Conservation (phyloP, 1,140 invertebrate species). For the Ostrea edulis region DNA sequence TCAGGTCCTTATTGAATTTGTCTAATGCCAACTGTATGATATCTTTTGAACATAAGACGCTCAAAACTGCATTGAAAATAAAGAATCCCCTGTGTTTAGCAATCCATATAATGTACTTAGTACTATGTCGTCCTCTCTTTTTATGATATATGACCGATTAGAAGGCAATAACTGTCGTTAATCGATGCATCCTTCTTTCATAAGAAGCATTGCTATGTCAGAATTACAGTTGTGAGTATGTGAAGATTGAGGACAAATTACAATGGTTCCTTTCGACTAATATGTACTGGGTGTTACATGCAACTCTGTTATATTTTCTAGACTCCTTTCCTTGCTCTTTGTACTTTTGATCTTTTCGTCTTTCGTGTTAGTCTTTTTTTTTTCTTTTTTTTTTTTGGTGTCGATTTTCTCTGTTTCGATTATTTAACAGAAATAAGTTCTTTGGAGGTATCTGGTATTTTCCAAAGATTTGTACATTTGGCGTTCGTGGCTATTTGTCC, state of each 20-base stretch:
- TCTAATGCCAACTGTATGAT: slow-evolving; percentile 14
- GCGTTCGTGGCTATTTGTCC: not conserved
- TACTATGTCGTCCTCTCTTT: not conserved
- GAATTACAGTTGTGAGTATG: not conserved
- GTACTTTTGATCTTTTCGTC: not conserved
- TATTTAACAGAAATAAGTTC: not conserved
- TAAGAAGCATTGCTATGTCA: not conserved
- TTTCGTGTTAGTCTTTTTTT: not conserved
- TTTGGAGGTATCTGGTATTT: slow-evolving; percentile 9
- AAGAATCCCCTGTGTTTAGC: not conserved
- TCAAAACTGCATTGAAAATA: not conserved
- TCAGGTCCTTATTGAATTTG: not conserved
- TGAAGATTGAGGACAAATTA: not conserved
- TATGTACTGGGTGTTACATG: not conserved
- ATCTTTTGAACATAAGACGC: not conserved
- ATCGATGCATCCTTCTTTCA: not conserved
- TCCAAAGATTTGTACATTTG: not conserved
- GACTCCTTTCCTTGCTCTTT: not conserved
- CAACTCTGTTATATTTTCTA: not conserved
- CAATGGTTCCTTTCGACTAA: no score
- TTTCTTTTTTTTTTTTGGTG: no score
- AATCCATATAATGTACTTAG: not conserved
- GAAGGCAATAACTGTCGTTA: not conserved
- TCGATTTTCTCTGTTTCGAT: not conserved
- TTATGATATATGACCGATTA: not conserved